Evolutionary conservation across 2,113 vertebrate species (phyloP).

Genomic region (Trematocara macrostoma): DNA sequence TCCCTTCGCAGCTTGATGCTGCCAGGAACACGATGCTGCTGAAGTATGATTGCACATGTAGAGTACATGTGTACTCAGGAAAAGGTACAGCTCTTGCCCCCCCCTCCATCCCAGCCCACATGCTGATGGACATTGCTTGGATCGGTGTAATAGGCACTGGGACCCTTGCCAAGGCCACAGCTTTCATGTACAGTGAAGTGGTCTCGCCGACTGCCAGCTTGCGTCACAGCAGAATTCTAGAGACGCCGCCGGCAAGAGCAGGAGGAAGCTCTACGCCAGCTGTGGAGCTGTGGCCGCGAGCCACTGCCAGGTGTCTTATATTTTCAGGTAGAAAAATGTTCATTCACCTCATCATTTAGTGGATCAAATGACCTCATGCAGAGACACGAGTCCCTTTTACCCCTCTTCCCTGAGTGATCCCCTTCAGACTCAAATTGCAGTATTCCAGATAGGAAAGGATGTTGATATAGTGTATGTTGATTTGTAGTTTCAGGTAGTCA

Average conservation of each 20-base stretch:
- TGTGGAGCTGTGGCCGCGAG: slow-evolving; percentile 39
- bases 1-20: neutral
- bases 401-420: neutral
- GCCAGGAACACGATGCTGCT: neutral
- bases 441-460: neutral
- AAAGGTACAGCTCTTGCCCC: neutral
- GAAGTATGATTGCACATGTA: neutral
- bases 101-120: neutral
- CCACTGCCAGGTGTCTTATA: slow-evolving; percentile 51
- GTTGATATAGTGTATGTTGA: neutral
- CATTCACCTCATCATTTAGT: slow-evolving; percentile 9
- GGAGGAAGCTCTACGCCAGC: slow-evolving; percentile 37
- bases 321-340: slow-evolving; percentile 25
- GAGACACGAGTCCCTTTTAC: neutral
- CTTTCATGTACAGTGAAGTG: slow-evolving; percentile 58
- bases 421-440: neutral
- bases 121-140: slow-evolving; percentile 41
- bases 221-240: slow-evolving; percentile 39
- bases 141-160: slow-evolving; percentile 27
- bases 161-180: slow-evolving; percentile 47
- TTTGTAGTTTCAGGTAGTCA: neutral
- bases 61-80: neutral
- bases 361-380: slow-evolving; percentile 27
- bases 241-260: slow-evolving; percentile 8
- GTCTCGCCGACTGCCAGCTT: slow-evolving; percentile 50